phyloP scores from a whole-genome alignment of 2,888 invertebrate species.

The Fragum fragum region DNA sequence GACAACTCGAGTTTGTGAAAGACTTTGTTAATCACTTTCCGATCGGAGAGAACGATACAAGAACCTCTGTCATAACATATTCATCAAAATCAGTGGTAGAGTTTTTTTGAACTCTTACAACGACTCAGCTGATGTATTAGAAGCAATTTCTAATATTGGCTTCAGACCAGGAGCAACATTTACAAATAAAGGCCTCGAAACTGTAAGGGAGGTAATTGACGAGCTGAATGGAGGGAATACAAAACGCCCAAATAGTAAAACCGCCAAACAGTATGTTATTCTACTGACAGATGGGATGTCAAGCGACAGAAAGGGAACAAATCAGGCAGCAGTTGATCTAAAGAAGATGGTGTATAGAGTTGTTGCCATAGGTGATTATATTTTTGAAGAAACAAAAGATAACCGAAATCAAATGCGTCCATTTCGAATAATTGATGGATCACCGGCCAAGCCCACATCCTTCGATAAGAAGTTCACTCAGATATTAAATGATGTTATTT shows the following conservation, averaged over 20 bases:
- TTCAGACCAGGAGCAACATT: constrained; percentile 39
- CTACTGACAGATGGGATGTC: constrained; percentile 48
- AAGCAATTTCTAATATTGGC: constrained; percentile 26
- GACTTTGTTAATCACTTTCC: constrained; percentile 33
- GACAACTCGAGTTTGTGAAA: constrained; percentile 40
- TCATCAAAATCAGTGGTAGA: constrained; percentile 34
- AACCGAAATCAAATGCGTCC: too few relatives aligned
- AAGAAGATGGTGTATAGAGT: constrained; percentile 24
- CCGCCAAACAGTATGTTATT: constrained; percentile 27
- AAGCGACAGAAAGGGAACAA: constrained; percentile 28
- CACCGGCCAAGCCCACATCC: too few relatives aligned
- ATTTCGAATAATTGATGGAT: too few relatives aligned
- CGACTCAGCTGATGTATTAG: constrained; percentile 8
- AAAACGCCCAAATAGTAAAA: constrained; percentile 27
- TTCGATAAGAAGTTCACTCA: too few relatives aligned
- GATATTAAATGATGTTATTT: too few relatives aligned
- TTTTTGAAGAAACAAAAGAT: too few relatives aligned
- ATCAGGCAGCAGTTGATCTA: constrained; percentile 11
- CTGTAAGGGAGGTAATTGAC: neutral
- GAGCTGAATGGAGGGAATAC: constrained; percentile 12
- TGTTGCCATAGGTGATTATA: constrained; percentile 38
- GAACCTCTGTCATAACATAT: constrained; percentile 40
- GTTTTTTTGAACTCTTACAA: constrained; percentile 32
- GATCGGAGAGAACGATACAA: constrained; percentile 28
- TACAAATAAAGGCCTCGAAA: constrained; percentile 40